Evolutionary conservation across 2,888 invertebrate genomes (phyloP).

Genomic region (Nezara viridula): DNA sequence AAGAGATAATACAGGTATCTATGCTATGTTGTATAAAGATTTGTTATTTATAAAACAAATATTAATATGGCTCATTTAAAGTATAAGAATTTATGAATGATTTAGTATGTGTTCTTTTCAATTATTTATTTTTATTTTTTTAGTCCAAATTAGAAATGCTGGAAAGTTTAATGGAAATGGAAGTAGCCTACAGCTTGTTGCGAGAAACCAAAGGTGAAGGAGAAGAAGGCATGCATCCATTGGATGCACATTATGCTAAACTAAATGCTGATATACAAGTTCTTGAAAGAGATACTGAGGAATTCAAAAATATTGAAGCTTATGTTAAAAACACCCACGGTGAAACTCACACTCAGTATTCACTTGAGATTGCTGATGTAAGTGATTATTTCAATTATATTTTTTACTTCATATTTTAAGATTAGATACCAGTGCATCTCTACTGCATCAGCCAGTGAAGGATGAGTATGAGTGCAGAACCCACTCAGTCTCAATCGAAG

Average conservation of each 20-base stretch:
- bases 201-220: slow-evolving; percentile 73
- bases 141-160: slow-evolving; percentile 86
- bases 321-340: slow-evolving; percentile 95
- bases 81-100: background rate
- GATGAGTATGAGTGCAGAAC: too few species aligned
- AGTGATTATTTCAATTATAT: slow-evolving; percentile 62
- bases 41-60: background rate
- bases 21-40: background rate
- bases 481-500: too few species aligned
- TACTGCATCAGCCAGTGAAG: too few species aligned
- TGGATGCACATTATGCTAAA: slow-evolving; percentile 90
- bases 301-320: slow-evolving; percentile 80
- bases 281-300: slow-evolving; percentile 77
- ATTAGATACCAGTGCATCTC: too few species aligned
- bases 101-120: background rate
- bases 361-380: slow-evolving; percentile 78
- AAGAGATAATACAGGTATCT: slow-evolving; percentile 79
- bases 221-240: slow-evolving; percentile 72
- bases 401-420: background rate
- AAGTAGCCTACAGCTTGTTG: slow-evolving; percentile 92
- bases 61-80: background rate
- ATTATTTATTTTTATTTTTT: slow-evolving; percentile 43
- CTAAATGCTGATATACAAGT: slow-evolving; percentile 86
- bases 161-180: slow-evolving; percentile 93
- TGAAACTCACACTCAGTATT: slow-evolving; percentile 84